Evolutionary conservation across 2,888 invertebrate genomes (phyloP).

Genomic region (Erebia epiphron): DNA sequence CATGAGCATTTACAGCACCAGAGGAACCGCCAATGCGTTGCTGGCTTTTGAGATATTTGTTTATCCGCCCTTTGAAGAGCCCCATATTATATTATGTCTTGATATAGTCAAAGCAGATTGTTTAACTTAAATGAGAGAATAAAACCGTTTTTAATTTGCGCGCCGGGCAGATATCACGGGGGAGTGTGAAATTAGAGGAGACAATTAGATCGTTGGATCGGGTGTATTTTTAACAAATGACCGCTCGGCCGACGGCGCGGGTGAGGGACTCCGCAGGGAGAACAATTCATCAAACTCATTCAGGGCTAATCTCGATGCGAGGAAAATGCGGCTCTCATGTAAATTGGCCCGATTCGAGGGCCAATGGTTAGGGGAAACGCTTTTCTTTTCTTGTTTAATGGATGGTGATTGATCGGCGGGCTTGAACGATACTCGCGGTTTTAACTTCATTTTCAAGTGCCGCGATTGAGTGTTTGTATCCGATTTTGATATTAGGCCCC

Average conservation of each 20-base stretch:
- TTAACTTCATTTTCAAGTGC: conserved; percentile 75
- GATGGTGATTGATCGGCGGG: conserved; percentile 82
- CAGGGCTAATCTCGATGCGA: conserved; percentile 82
- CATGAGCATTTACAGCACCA: no score
- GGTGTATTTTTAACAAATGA: conserved; percentile 84
- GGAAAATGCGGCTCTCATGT: conserved; percentile 83
- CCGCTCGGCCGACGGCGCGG: conserved; percentile 66
- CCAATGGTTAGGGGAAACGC: conserved; percentile 80
- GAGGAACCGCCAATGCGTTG: no score
- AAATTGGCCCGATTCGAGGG: conserved; percentile 82
- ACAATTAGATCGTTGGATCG: conserved; percentile 82
- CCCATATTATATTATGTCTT: no score
- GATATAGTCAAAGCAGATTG: conserved; percentile 7
- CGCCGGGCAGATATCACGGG: conserved; percentile 71
- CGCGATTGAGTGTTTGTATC: conserved; percentile 64
- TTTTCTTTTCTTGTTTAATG: conserved; percentile 83
- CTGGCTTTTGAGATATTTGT: no score
- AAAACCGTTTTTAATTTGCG: conserved; percentile 59
- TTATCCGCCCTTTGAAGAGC: no score
- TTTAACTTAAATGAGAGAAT: conserved; percentile 16
- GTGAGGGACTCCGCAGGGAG: conserved; percentile 49
- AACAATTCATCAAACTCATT: conserved; percentile 83
- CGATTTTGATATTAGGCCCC: conserved; percentile 48
- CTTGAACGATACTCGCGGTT: conserved; percentile 77
- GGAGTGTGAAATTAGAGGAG: conserved; percentile 82